phyloP scores from a whole-genome alignment of 2,113 vertebrate species.

The Xiphorhynchus elegans region DNA sequence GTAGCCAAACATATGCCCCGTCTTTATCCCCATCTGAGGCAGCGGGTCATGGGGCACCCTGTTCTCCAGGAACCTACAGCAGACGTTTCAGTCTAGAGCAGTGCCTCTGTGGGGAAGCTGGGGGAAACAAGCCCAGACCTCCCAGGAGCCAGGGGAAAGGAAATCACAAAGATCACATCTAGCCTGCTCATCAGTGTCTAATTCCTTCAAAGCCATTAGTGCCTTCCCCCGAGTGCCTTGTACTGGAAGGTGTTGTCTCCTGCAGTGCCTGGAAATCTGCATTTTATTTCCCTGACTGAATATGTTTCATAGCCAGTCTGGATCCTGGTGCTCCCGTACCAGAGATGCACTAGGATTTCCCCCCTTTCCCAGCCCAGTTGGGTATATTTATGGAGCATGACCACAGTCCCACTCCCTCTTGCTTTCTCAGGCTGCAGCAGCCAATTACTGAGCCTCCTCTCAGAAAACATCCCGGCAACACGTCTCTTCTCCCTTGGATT shows the following conservation, averaged over 20 bases:
- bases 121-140: not conserved
- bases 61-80: not conserved
- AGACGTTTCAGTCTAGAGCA: fast-evolving
- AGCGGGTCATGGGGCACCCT: fast-evolving
- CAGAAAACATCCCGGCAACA: not conserved
- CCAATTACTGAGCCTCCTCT: not conserved
- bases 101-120: not conserved
- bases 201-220: conserved; percentile 1
- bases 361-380: not conserved
- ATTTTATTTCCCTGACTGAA: not conserved
- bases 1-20: fast-evolving
- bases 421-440: not conserved
- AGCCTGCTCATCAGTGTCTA: not conserved
- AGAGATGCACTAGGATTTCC: not conserved
- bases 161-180: not conserved
- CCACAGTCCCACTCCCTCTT: not conserved
- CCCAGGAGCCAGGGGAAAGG: not conserved
- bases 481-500: not conserved
- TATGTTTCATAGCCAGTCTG: fast-evolving
- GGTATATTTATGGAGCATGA: not conserved
- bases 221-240: not conserved
- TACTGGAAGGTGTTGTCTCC: conserved; percentile 31
- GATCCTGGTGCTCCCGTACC: not conserved
- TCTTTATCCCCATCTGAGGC: not conserved
- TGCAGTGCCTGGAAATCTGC: not conserved